Evolutionary conservation across 2,113 vertebrate species (phyloP), one percentile per base, ranked within the genome.

Genomic region (Cairina moschata): DNA sequence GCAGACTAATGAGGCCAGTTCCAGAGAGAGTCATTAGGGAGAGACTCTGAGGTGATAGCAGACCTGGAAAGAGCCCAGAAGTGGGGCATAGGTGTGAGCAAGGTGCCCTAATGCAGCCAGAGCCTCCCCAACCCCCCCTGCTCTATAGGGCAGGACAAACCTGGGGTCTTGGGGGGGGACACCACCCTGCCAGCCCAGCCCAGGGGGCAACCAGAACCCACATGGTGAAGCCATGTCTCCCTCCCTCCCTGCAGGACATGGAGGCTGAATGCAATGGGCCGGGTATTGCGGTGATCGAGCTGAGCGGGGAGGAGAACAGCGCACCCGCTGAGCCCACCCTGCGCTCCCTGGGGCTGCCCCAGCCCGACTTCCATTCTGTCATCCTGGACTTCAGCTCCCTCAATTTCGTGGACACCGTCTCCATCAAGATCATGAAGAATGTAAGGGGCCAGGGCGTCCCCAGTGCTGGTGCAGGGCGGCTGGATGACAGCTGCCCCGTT

Each of bases 401-500:
- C 84, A 99, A 98, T 95, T 99, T 99, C 3, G 96, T 99, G 96
- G 99, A 99, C 86, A 99, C 98, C 0, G 99, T 99, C 78, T 98
- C 98, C 77, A 97, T 99, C 92, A 99, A 99, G 96, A 98, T 97
- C 31, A 88, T 99, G 63, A 97, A 98, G 97, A 98, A 98, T 2
- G 99, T 99, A 97, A 97, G 98, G 65, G 29, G 26, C 31, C 2
- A 6, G 23, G 17, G 14, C 1, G 1, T 60, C 29, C 59, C 28
- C 6, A 11, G 28, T 21, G 13, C 44, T 13, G 22, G 22, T 56
- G 14, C 2, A 2, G 23, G 29, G 52, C 28, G 22, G n/a, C 50
- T 65, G 0, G 0, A 29, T 18, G 58, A 42, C 44, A 65, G 21
- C 63, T 55, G 29, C 52, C 52, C 34, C 1, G 0, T 34, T n/a